phyloP scores from a whole-genome alignment of 35 echinoderm and acorn worm species.

The Anneissia japonica region DNA sequence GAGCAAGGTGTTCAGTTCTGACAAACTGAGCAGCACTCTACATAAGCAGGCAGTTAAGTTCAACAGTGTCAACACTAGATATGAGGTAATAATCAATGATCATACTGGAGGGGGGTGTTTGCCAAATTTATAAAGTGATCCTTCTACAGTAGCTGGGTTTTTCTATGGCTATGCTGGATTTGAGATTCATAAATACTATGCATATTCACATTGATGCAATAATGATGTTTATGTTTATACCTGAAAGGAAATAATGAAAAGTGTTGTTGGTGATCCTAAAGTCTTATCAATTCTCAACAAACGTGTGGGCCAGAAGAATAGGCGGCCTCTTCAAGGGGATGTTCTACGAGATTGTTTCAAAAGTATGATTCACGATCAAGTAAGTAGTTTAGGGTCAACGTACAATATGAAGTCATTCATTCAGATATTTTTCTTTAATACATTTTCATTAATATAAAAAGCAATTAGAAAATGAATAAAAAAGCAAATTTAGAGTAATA shows the following conservation, averaged over 20 bases:
- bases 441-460: too few species aligned
- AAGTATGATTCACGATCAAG: conserved; percentile 56
- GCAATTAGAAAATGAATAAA: too few species aligned
- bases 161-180: neutral
- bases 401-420: too few species aligned
- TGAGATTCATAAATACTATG: too few species aligned
- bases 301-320: conserved; percentile 66
- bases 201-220: neutral
- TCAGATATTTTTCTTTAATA: too few species aligned
- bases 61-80: conserved; percentile 57
- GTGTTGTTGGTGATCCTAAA: conserved; percentile 71
- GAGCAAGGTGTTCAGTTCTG: conserved; percentile 71
- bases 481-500: too few species aligned
- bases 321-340: conserved; percentile 78
- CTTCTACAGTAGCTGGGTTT: neutral
- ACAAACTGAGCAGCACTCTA: conserved; percentile 9
- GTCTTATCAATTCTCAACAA: conserved; percentile 76
- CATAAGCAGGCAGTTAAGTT: conserved; percentile 48
- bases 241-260: conserved; percentile 84
- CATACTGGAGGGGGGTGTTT: too few species aligned
- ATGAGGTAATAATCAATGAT: too few species aligned
- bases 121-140: too few species aligned
- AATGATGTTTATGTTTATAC: neutral
- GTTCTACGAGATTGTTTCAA: conserved; percentile 27
- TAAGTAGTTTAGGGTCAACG: too few species aligned